Conservation (phyloP, 2,113 vertebrate species). For the Spea bombifrons region DNA sequence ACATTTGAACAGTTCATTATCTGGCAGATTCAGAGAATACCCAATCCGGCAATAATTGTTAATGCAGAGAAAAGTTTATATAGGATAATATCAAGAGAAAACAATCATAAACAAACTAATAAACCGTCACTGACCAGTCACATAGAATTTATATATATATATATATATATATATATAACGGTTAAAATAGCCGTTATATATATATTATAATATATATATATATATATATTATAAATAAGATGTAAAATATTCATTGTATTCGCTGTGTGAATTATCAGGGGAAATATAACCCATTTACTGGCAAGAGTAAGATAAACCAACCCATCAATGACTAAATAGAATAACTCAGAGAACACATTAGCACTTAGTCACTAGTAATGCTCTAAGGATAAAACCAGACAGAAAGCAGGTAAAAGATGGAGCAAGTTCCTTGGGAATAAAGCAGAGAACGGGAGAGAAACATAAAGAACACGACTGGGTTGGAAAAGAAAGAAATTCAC, state of each 20-base stretch:
- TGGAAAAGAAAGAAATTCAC: too few relatives aligned
- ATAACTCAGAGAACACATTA: slow-evolving; percentile 31
- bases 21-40: too few relatives aligned
- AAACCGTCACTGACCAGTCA: not conserved
- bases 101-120: not conserved
- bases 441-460: not conserved
- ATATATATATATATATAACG: slow-evolving; percentile 18
- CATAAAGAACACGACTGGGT: not conserved
- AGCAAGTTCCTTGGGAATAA: not conserved
- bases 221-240: slow-evolving; percentile 33
- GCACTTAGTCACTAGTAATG: slow-evolving; percentile 10
- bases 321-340: slow-evolving; percentile 24
- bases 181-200: slow-evolving; percentile 6
- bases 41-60: too few relatives aligned
- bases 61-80: not conserved
- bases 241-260: slow-evolving; percentile 27
- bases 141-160: not conserved
- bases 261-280: slow-evolving; percentile 4
- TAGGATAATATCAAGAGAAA: not conserved
- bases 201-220: not conserved
- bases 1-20: too few relatives aligned
- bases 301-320: not conserved
- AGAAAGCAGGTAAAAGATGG: not conserved
- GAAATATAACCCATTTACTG: slow-evolving; percentile 37
- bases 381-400: not conserved